Evolutionary conservation across 2,888 invertebrate genomes (phyloP).

Genomic region (Electrophaes corylata): DNA sequence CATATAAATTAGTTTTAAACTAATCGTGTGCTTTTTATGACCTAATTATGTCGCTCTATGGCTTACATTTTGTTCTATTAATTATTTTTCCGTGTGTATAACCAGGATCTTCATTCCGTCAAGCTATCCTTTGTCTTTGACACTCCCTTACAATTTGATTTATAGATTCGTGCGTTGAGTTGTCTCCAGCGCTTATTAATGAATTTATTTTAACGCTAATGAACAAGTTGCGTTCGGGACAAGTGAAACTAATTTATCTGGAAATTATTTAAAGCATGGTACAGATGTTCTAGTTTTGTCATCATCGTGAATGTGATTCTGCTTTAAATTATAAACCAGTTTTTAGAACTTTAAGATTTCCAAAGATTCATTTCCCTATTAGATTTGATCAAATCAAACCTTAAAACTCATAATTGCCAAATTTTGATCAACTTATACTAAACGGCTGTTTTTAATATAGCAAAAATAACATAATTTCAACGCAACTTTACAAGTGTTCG

Average conservation of each 20-base stretch:
- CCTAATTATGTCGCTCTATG: too few species aligned
- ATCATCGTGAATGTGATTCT: slow-evolving; percentile 10
- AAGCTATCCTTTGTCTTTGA: slow-evolving; percentile 76
- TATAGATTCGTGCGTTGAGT: slow-evolving; percentile 80
- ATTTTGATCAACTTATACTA: too few species aligned
- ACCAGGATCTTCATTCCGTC: slow-evolving; percentile 43
- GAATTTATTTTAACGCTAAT: slow-evolving; percentile 84
- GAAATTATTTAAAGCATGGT: slow-evolving; percentile 64
- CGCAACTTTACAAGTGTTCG: too few species aligned
- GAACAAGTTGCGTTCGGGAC: slow-evolving; percentile 79
- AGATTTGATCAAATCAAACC: too few species aligned
- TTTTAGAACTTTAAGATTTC: too few species aligned
- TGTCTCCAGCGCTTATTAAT: slow-evolving; percentile 80
- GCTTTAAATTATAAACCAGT: neutral
- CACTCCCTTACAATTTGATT: slow-evolving; percentile 83
- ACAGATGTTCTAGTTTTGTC: slow-evolving; percentile 35
- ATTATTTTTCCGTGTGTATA: slow-evolving; percentile 49
- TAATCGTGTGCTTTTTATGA: too few species aligned
- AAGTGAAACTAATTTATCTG: slow-evolving; percentile 80
- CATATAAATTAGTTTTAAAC: too few species aligned
- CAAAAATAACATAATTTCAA: too few species aligned
- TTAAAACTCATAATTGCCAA: too few species aligned
- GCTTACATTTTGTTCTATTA: slow-evolving; percentile 34
- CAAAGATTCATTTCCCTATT: too few species aligned
- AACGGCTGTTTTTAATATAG: too few species aligned